Evolutionary conservation across 2,113 vertebrate species (phyloP).

Genomic region (Motacilla tschutschensis): DNA sequence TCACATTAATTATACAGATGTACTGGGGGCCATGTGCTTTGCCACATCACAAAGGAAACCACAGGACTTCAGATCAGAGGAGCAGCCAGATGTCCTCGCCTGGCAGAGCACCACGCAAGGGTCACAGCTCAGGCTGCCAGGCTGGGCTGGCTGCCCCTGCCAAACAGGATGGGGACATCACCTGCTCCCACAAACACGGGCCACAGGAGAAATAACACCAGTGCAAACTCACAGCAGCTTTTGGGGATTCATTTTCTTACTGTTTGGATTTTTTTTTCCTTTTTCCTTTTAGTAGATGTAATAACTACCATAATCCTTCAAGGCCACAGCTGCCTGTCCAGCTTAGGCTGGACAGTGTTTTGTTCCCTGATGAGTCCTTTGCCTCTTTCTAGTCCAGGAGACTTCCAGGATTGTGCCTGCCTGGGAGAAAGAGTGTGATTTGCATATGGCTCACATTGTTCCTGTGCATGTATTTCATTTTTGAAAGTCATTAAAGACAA

Average conservation of each 20-base stretch:
- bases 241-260: neutral
- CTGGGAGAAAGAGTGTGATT: neutral
- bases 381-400: neutral
- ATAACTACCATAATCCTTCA: neutral
- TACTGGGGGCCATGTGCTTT: constrained; percentile 43
- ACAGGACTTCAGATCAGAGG: constrained; percentile 45
- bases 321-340: neutral
- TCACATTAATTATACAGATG: constrained; percentile 50
- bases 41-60: constrained; percentile 58
- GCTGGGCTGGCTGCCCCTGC: neutral
- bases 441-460: neutral
- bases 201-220: neutral
- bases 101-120: neutral
- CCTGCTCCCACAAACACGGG: neutral
- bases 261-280: neutral
- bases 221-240: neutral
- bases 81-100: constrained; percentile 48
- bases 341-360: neutral
- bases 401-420: neutral
- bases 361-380: neutral
- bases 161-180: neutral
- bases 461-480: neutral
- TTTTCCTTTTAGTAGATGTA: neutral
- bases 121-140: neutral
- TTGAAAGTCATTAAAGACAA: neutral